Percentiles rank a stretch among this genome's conserved stretches.
Conservation (phyloP, 2,888 invertebrate genomes). For the Matsumyia berberina region DNA sequence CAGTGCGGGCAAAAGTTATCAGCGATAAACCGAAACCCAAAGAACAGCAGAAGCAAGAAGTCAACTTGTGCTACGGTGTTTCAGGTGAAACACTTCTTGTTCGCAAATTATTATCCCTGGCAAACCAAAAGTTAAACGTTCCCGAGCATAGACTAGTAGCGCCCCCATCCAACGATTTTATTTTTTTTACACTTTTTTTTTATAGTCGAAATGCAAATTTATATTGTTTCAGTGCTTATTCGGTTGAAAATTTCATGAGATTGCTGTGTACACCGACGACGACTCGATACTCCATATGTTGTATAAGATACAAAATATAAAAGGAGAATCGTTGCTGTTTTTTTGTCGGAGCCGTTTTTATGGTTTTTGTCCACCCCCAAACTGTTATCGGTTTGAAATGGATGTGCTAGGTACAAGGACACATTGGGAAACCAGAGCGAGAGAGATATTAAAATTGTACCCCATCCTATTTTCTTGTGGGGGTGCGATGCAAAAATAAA, state of each 20-base stretch:
- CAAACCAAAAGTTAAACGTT: conserved; percentile 68
- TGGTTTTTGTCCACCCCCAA: conserved; percentile 56
- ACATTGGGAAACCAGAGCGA: conserved; percentile 34
- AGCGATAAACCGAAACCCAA: conserved; percentile 53
- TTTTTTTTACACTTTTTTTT: conserved; percentile 53
- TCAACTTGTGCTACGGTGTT: conserved; percentile 55
- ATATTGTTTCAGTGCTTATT: conserved; percentile 83
- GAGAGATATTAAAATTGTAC: conserved; percentile 68
- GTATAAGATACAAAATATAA: conserved; percentile 40
- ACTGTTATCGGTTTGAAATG: conserved; percentile 72
- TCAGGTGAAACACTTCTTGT: conserved; percentile 64
- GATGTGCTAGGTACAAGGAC: conserved; percentile 66
- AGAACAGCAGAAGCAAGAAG: conserved; percentile 25
- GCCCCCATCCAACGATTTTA: neutral
- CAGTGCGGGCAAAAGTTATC: conserved; percentile 60
- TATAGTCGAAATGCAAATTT: conserved; percentile 80
- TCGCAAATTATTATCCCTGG: conserved; percentile 70
- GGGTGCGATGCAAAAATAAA: conserved; percentile 62
- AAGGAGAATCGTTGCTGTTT: conserved; percentile 8
- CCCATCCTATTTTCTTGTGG: conserved; percentile 40
- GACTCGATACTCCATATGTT: conserved; percentile 54
- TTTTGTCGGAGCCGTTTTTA: conserved; percentile 43
- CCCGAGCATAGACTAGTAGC: conserved; percentile 18
- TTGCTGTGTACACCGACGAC: conserved; percentile 49
- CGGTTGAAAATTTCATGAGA: conserved; percentile 77